A percentile compares a stretch with the other conserved stretches of the same genome.
Evolutionary conservation across 2,888 invertebrate species (phyloP).

Genomic region (Epinotia demarniana): DNA sequence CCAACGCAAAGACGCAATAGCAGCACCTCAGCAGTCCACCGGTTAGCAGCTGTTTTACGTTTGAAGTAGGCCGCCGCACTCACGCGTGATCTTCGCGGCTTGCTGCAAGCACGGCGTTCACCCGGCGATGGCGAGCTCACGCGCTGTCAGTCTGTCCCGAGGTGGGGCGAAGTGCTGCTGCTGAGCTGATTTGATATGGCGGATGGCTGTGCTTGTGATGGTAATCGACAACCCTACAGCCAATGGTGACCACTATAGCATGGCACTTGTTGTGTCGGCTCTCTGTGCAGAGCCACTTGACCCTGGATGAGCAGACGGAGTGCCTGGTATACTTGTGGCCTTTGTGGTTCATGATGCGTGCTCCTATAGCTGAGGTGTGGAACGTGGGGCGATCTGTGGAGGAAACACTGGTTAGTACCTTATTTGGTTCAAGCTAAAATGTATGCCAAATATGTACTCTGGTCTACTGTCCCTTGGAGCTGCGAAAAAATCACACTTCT

Average conservation of each 20-base stretch:
- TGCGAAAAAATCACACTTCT: no score
- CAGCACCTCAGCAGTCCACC: no score
- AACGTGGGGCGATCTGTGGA: constrained; percentile 70
- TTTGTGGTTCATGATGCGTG: constrained; percentile 72
- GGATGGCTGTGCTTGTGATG: constrained; percentile 76
- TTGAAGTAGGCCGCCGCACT: no score
- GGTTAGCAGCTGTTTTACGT: no score
- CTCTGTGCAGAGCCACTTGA: constrained; percentile 76
- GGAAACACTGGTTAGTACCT: not conserved
- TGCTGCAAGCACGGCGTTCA: no score
- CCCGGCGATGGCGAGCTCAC: no score
- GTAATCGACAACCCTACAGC: constrained; percentile 69
- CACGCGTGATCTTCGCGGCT: no score
- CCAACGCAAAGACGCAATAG: no score
- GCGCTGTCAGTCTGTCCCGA: no score
- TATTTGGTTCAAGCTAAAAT: not conserved
- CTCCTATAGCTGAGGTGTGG: constrained; percentile 73
- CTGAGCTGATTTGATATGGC: constrained; percentile 56
- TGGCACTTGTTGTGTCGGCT: constrained; percentile 70
- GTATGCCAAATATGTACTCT: no score
- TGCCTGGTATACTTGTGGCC: constrained; percentile 77
- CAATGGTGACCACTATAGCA: constrained; percentile 76
- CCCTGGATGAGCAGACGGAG: constrained; percentile 77
- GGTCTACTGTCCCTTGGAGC: no score
- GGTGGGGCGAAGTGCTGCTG: no score